Percentiles rank a stretch among this genome's conserved stretches.
phyloP scores from a whole-genome alignment of 2,888 invertebrate species.

The Dicyrtoma fusca region DNA sequence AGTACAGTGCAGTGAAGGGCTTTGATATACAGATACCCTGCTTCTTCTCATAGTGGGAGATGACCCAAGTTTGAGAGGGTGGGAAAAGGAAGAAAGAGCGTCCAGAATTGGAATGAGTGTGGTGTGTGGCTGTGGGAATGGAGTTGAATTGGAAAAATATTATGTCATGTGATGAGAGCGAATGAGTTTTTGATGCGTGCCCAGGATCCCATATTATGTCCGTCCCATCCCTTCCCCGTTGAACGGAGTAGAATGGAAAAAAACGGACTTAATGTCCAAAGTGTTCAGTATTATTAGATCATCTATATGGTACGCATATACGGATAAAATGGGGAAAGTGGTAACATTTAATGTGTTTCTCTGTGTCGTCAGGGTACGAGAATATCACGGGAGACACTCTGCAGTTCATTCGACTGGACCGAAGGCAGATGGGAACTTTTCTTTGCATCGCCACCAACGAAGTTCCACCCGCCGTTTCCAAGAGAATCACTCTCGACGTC shows the following conservation, averaged over 20 bases:
- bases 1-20: too few relatives aligned
- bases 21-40: too few relatives aligned
- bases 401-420: slow-evolving; percentile 74
- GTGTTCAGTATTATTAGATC: too few relatives aligned
- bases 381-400: slow-evolving; percentile 76
- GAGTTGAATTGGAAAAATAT: slow-evolving; percentile 18
- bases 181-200: slow-evolving; percentile 54
- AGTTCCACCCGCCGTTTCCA: slow-evolving; percentile 84
- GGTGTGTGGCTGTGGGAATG: not conserved
- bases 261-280: not conserved
- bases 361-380: slow-evolving; percentile 64
- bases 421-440: slow-evolving; percentile 62
- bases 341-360: not conserved
- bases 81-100: slow-evolving; percentile 23
- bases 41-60: too few relatives aligned
- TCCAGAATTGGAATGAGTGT: slow-evolving; percentile 21
- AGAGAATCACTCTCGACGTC: slow-evolving; percentile 81
- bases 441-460: slow-evolving; percentile 69
- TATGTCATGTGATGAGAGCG: slow-evolving; percentile 50
- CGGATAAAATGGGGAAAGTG: not conserved
- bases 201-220: slow-evolving; percentile 41
- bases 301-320: too few relatives aligned
- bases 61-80: slow-evolving; percentile 23
- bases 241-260: too few relatives aligned
- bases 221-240: not conserved